These are phyloP conservation scores for Drosophila mayaguana DNA, from an alignment of 2,888 invertebrate genomes.

Conservation along the genomic window DNA sequence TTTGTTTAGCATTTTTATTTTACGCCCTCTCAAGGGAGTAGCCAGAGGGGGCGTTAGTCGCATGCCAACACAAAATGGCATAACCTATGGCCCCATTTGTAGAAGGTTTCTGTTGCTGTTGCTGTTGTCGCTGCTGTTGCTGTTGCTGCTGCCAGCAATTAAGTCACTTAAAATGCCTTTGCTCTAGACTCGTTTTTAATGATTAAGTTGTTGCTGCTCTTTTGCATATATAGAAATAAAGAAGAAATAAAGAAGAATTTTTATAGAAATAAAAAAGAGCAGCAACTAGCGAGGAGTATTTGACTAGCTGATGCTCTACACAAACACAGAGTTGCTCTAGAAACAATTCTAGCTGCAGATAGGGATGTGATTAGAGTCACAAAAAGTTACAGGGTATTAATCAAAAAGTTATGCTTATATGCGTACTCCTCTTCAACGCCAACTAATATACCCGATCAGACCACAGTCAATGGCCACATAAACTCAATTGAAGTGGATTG, in stretches of 20 bases:
- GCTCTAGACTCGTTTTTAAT: slow-evolving; percentile 60
- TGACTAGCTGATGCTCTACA: background rate
- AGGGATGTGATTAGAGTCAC: background rate
- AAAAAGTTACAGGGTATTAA: background rate
- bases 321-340: too few relatives aligned
- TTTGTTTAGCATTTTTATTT: slow-evolving; percentile 30
- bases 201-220: slow-evolving; percentile 52
- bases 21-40: slow-evolving; percentile 19
- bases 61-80: slow-evolving; percentile 70
- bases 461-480: background rate
- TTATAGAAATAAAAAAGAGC: background rate
- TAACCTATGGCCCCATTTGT: slow-evolving; percentile 71
- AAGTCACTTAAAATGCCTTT: slow-evolving; percentile 69
- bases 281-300: background rate
- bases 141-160: slow-evolving; percentile 43
- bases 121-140: slow-evolving; percentile 4
- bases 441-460: background rate
- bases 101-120: slow-evolving; percentile 8
- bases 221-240: slow-evolving; percentile 17
- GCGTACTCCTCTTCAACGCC: too few relatives aligned
- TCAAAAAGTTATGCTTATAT: too few relatives aligned
- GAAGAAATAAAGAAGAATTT: too few relatives aligned
- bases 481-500: slow-evolving; percentile 41
- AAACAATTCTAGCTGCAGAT: too few relatives aligned
- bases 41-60: background rate